A percentile compares a stretch with the other conserved stretches of the same genome.
These are phyloP conservation scores for Chrysochloris asiatica DNA, from an alignment of 2,113 vertebrate genomes.

Conservation along the genomic window DNA sequence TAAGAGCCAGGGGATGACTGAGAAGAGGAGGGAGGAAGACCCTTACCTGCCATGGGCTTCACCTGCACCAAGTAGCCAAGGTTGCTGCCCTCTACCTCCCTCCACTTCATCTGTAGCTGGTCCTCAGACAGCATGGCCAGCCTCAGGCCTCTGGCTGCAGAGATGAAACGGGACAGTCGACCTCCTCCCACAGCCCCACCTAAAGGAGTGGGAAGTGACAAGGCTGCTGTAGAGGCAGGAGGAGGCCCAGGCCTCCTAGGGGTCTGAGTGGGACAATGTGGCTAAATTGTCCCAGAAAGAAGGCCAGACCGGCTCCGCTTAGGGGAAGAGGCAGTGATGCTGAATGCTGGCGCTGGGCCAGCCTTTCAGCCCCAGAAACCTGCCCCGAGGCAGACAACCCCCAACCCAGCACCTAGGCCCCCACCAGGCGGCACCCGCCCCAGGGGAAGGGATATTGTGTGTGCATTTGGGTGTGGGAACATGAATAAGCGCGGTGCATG, in stretches of 20 bases:
- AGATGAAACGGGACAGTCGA: background rate
- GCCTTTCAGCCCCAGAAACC: background rate
- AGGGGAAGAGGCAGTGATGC: background rate
- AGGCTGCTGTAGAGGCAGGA: background rate
- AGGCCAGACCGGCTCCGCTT: background rate
- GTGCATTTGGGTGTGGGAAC: background rate
- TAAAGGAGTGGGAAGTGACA: background rate
- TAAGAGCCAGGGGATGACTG: too few species aligned
- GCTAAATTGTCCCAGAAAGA: background rate
- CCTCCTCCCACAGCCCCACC: background rate
- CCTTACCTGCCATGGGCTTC: constrained; percentile 91
- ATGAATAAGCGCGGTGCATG: too few species aligned
- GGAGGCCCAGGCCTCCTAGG: accelerated
- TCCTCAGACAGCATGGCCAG: constrained; percentile 93
- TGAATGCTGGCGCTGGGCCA: too few species aligned
- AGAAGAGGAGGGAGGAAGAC: accelerated
- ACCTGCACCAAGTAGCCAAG: constrained; percentile 94
- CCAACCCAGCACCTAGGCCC: background rate
- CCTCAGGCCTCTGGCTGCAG: constrained; percentile 86
- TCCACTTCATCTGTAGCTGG: constrained; percentile 96
- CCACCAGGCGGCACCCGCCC: too few species aligned
- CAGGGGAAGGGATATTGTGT: background rate
- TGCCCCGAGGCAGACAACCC: constrained; percentile 1
- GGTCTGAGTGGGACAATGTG: background rate
- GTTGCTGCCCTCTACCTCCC: constrained; percentile 88